Base-by-base conservation (phyloP, 2,113 vertebrate species). In the Setophaga petechia region DNA sequence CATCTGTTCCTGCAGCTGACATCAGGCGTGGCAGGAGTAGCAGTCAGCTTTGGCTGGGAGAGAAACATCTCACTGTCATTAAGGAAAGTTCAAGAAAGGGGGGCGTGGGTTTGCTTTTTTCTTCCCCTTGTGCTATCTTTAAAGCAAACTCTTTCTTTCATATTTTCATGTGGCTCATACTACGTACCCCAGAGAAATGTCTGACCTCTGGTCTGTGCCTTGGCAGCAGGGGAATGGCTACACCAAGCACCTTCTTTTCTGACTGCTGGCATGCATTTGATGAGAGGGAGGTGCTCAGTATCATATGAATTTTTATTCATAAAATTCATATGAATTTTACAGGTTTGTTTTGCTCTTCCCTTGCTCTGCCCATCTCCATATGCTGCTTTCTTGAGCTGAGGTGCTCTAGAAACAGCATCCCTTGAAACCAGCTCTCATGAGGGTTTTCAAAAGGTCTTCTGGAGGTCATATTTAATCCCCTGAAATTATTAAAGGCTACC, bases 1-100 rank as follows among this genome's bases (percentile, higher is more conserved):
- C 95, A 96, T 98, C 97, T 98, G 96, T 93, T 96, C 93, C 96
- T 81, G 86, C 93, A 95, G 89, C 94, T 93, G 97, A 97, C 94
- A 94, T 58, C 75, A 94, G 78, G 87, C 68, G 1, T 92, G 92
- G 86, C 73, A 77, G 78, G 81, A 88, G 83, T 66, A 93, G 94
- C 94, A 91, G 93, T 54, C 30, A n/a, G 75, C 55, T 93, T 95
- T 84, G 62, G 39, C 95, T 77, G 72, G 66, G 84, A 92, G 61
- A 81, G 87, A 95, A 95, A 74, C 16, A n/a, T 89, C 95, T 89
- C 41, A 0, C 63, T 87, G 85, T 66, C 78, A 41, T 85, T 57
- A 88, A 79, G 43, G 76, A 80, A 68, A 96, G 90, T 83, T 94
- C 83, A 90, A 46, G 47, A 62, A 82, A 72, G 66, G 41, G 35